Evolutionary conservation across 1,140 invertebrate genomes (phyloP).

Genomic region (Eurosta solidaginis): DNA sequence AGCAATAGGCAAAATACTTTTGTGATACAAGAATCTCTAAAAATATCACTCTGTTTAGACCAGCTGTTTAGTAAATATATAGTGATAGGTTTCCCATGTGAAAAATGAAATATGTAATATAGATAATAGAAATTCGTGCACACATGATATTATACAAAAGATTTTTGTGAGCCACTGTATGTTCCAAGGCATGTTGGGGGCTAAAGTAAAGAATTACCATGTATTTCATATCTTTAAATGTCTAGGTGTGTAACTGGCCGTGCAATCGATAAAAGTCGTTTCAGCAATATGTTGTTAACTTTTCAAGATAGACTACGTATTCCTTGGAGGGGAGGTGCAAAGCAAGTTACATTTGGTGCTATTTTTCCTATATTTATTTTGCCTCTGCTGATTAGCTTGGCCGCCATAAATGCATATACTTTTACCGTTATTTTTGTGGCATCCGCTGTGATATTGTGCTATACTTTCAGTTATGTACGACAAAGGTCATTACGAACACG

Average conservation of each 20-base stretch:
- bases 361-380: conserved; percentile 58
- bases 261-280: not conserved
- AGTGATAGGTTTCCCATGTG: no score
- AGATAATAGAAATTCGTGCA: no score
- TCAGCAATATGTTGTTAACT: conserved; percentile 54
- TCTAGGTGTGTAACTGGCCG: not conserved
- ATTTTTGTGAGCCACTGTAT: no score
- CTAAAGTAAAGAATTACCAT: no score
- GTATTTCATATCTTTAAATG: no score
- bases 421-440: conserved; percentile 57
- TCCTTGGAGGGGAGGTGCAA: conserved; percentile 65
- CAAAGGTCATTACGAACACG: conserved; percentile 48
- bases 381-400: conserved; percentile 57
- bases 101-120: no score
- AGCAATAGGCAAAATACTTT: no score
- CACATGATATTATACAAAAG: no score
- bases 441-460: conserved; percentile 53
- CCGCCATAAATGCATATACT: conserved; percentile 59
- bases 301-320: conserved; percentile 64
- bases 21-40: no score
- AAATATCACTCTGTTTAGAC: no score
- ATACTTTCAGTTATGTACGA: conserved; percentile 50
- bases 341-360: conserved; percentile 56
- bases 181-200: no score
- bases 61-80: no score